Evolutionary conservation across 1,140 invertebrate species (phyloP).

Genomic region (Gerris buenoi): DNA sequence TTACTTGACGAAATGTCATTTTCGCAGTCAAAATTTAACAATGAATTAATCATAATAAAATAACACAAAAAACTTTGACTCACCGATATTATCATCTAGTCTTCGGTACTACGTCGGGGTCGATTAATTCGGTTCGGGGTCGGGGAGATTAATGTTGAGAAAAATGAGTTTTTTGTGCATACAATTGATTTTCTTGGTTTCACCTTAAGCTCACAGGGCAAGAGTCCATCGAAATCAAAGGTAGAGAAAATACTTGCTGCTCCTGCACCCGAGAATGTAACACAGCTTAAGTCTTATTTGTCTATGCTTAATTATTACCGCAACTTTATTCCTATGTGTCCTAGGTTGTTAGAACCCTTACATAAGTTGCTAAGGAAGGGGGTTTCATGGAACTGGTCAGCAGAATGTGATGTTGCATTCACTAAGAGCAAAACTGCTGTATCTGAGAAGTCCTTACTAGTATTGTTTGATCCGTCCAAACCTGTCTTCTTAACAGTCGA

Average conservation of each 20-base stretch:
- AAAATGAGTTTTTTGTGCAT: not conserved
- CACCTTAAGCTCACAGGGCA: not conserved
- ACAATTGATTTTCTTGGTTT: not conserved
- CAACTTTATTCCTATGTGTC: slow-evolving; percentile 13
- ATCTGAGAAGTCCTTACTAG: slow-evolving; percentile 9
- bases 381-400: slow-evolving; percentile 8
- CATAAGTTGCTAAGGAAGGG: slow-evolving; percentile 8
- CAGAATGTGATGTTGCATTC: slow-evolving; percentile 15
- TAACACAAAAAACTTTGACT: too few species aligned
- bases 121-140: too few species aligned
- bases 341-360: slow-evolving; percentile 11
- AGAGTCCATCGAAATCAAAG: not conserved
- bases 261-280: slow-evolving; percentile 8
- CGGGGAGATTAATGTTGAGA: not conserved
- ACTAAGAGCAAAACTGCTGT: slow-evolving; percentile 13
- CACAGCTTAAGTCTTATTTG: slow-evolving; percentile 4
- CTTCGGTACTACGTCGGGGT: too few species aligned
- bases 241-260: slow-evolving; percentile 4
- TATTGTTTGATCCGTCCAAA: slow-evolving; percentile 17
- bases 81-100: too few species aligned
- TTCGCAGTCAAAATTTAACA: too few species aligned
- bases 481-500: slow-evolving; percentile 20
- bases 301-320: slow-evolving; percentile 5
- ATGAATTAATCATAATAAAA: too few species aligned
- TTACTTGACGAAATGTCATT: too few species aligned